Base-by-base conservation (phyloP, 2,888 invertebrate species). In the Cephus runcator region DNA sequence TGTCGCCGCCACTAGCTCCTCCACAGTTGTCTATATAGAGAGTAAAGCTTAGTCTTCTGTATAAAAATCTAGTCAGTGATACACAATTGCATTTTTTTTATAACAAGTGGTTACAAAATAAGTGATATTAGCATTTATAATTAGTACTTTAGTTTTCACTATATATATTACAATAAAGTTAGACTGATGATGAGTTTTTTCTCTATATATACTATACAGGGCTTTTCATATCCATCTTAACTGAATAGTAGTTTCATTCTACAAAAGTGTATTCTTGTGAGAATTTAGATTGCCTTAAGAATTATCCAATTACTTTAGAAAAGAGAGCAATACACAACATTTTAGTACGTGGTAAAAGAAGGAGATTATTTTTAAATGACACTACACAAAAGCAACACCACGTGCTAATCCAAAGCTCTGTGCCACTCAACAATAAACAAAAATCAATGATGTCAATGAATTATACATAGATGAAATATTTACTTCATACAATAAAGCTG, bases 1-100 rank as follows among this genome's bases (percentile, higher is more conserved):
- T 88, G 97, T 98, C 12, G 98, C 97, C 75, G 98, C 96, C 79
- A 98, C 95, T 90, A 98, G 95, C 91, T 99, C 98, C 83, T 96
- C 95, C 85, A 95, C 94, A 80, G 97, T 96, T 92, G 94, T 96
- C 97, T 98, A 94, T 92, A 95, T 23, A 56, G 40, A 40, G 23
- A 40, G 56, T 23, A 56, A 56, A 56, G 56, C 56, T 56, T 56
- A 56, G 56, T 23, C 23, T 56, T 56, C 9, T 23, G 9, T 56
- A 56, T 56, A 56, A 56, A 23, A 56, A 56, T 56, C 56, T 56
- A 56, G 9, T 56, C 23, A 23, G 23, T 56, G 56, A 9, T 56
- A 56, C 9, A 2, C 56, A 56, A 9, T 23, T 23, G 23, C 9
- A 15, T 23, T 23, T 23, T 23, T 56, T 15, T 6, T 0, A 40